Percentiles rank a stretch among this genome's conserved stretches.
Evolutionary conservation across 2,113 vertebrate species (phyloP).

Genomic region (Lepisosteus oculatus): DNA sequence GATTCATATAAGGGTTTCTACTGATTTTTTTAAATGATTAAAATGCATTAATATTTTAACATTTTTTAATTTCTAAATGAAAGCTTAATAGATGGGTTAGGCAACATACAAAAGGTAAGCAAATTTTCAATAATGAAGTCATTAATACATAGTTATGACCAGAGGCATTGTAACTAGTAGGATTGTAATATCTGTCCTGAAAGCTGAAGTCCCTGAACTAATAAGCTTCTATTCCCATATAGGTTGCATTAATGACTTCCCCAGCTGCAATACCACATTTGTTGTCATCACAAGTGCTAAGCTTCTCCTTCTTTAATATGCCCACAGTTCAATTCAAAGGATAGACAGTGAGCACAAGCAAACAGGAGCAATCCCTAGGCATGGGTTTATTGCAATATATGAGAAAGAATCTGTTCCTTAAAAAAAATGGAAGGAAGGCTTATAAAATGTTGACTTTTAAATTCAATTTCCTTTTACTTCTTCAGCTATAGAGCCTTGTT

Average conservation of each 20-base stretch:
- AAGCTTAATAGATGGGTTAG: not conserved
- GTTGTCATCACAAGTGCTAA: constrained; percentile 4
- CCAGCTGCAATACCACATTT: constrained; percentile 17
- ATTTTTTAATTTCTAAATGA: constrained; percentile 12
- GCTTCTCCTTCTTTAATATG: constrained; percentile 8
- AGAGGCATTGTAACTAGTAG: constrained; percentile 11
- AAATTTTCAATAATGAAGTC: constrained; percentile 23
- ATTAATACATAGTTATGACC: constrained; percentile 23
- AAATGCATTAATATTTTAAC: not conserved
- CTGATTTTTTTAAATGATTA: not conserved
- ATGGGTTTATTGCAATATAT: not conserved
- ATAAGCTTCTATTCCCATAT: constrained; percentile 25
- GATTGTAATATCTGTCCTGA: constrained; percentile 17
- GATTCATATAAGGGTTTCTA: not conserved
- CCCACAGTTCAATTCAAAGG: constrained; percentile 14
- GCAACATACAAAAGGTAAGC: constrained; percentile 23
- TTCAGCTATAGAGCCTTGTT: too few species aligned
- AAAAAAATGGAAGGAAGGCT: not conserved
- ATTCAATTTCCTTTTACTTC: too few species aligned
- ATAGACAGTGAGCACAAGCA: constrained; percentile 2
- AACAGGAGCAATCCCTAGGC: constrained; percentile 12
- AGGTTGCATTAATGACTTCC: constrained; percentile 25
- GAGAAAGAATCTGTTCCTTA: constrained; percentile 2
- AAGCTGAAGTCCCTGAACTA: constrained; percentile 25
- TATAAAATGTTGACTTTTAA: not conserved